Evolutionary conservation across 2,797 vertebrate genomes (phyloP), one percentile per base, ranked within the genome.

Genomic region (Cossypha polioptera): DNA sequence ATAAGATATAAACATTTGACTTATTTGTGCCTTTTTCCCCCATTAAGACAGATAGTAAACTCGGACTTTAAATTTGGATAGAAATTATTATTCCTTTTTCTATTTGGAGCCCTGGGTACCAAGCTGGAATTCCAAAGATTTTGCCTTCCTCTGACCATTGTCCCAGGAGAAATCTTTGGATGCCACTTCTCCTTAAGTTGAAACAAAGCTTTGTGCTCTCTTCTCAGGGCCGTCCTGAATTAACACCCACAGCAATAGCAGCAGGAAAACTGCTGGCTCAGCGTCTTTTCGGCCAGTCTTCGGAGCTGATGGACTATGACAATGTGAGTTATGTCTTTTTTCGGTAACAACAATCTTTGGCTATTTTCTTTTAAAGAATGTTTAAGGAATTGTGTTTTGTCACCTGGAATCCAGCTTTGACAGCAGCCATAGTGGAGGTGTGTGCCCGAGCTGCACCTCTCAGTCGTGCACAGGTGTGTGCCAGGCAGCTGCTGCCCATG

Each of bases 211-310:
- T 20, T 86, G 15, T 86, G 68, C 28, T 92, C n/a, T 94, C 36
- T 94, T 91, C 40, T 88, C 68, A 99, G 99, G 99, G 98, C 86
- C 99, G 99, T 54, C 99, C 99, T 24, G 99, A 99, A 78, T 97
- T 99, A 94, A 99, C 99, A 11, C 99, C 99, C 15, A 99, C 99
- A 1, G 99, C 99, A 47, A 98, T 99, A 73, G 98, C 98, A 94
- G 99, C 99, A 0, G 99, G 99, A 73, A 99, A 98, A 69, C 98
- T 99, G 40, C 98, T 99, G 57, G 99, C 99, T 63, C 98, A 73
- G 53, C 98, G 99, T 90, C 98, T 99, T 57, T 97, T 98, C 1
- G 97, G 98, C 55, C 96, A 91, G 9, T 98, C 98, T 93, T 78
- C 94, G 13, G 97, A 98, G 62, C 69, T 99, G 96, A 99, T 99